Conservation (phyloP, 2,888 invertebrate genomes). For the Clitarchus hookeri region DNA sequence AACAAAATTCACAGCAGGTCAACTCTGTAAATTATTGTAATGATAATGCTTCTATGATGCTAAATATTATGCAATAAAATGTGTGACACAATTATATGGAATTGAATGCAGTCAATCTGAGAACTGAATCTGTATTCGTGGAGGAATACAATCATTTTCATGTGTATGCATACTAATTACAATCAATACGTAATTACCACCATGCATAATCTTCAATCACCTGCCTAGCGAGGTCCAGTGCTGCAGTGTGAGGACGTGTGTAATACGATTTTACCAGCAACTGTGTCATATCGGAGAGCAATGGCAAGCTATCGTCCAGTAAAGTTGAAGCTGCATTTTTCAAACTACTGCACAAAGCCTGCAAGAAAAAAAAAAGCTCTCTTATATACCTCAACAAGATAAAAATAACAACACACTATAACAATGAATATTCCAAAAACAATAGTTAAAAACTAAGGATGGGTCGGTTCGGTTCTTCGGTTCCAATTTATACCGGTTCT, state of each 20-base stretch:
- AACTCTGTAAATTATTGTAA: too few relatives aligned
- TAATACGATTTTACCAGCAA: conserved; percentile 71
- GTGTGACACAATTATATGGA: too few relatives aligned
- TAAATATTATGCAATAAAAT: too few relatives aligned
- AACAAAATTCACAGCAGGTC: too few relatives aligned
- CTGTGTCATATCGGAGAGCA: conserved; percentile 69
- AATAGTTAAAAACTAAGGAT: too few relatives aligned
- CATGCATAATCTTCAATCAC: conserved; percentile 52
- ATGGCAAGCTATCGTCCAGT: conserved; percentile 69
- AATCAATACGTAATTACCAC: neutral
- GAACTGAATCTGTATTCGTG: neutral
- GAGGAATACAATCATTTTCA: neutral
- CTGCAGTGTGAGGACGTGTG: conserved; percentile 68
- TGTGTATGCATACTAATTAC: neutral
- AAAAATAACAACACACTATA: too few relatives aligned
- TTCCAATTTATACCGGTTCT: too few relatives aligned
- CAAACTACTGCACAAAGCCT: conserved; percentile 75
- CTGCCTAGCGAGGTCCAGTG: conserved; percentile 75
- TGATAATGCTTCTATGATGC: too few relatives aligned
- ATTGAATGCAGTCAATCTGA: too few relatives aligned
- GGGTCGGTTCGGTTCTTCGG: too few relatives aligned
- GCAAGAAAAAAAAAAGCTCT: conserved; percentile 45
- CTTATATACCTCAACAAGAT: too few relatives aligned
- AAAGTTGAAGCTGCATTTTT: conserved; percentile 75
- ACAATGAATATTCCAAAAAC: too few relatives aligned